Conservation (phyloP, 2,797 vertebrate species). For the Heliangelus exortis region DNA sequence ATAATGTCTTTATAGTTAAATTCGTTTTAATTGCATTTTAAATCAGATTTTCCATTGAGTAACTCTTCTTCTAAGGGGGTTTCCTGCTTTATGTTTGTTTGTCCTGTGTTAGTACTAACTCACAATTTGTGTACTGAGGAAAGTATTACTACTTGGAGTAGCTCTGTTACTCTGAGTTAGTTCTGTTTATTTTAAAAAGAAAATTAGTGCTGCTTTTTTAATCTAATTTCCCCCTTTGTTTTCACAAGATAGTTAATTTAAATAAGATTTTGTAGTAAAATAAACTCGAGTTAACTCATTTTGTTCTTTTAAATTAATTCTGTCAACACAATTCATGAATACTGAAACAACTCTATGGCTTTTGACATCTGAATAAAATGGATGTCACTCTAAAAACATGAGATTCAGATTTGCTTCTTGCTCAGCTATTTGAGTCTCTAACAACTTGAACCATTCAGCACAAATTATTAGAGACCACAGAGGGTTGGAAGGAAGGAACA, state of each 20-base stretch:
- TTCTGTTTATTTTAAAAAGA: neutral
- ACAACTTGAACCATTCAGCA: neutral
- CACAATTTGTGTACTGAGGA: neutral
- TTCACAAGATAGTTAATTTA: neutral
- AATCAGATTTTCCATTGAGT: neutral
- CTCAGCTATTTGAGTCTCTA: neutral
- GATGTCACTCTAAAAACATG: neutral
- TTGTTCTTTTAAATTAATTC: neutral
- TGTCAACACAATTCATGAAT: neutral
- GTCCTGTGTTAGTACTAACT: neutral
- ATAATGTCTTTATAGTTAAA: neutral
- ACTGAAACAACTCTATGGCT: neutral
- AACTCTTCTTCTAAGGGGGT: neutral
- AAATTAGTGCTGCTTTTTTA: neutral
- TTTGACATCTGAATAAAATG: neutral
- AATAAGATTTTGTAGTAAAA: neutral
- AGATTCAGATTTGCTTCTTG: neutral
- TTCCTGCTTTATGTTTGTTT: neutral
- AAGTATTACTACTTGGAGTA: neutral
- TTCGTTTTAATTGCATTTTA: neutral
- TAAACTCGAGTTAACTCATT: neutral
- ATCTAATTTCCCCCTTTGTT: neutral
- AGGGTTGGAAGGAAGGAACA: too few species aligned
- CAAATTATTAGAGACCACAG: neutral
- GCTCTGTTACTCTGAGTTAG: neutral